Evolutionary conservation across 2,888 invertebrate species (phyloP), one percentile per base, ranked within the genome.

Genomic region (Eudemis profundana): DNA sequence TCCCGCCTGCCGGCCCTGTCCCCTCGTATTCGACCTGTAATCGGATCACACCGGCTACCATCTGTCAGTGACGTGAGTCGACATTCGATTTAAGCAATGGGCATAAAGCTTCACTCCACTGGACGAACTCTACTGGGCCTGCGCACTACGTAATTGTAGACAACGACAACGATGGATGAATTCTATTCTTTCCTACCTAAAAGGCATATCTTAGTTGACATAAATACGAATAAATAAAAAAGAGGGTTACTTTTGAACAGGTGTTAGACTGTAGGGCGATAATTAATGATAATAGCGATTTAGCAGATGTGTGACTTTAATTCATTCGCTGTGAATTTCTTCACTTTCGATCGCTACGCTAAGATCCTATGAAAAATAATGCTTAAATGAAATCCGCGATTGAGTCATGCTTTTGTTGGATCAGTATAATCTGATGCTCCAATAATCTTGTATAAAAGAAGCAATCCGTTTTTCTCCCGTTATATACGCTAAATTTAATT

Each of bases 31-130:
- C 54, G 17, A 27, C 53, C 14, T 21, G 38, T 51, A 65, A 65
- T 65, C 36, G 46, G 64, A 64, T 36, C 51, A 40, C 62, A 46
- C 60, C 50, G 51, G 23, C 14, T 46, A 46, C 38, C 59, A 47
- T 60, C 59, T 60, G 59, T 51, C 57, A 23, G 27, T 54, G 47
- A 47, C 46, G 17, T 51, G 17, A 21, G 46, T 12, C 40, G 40
- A 5, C 40, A 3, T 54, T 17, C 27, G 33, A 46, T 36, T 47
- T 14, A 14, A 33, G 33, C 42, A 40, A n/a, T 17, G 27, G 19
- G 15, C 29, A 44, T 54, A 17, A 44, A 5, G n/a, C n/a, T 33
- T 33, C 2, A 4, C 5, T 23, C 23, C 3, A 5, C 23, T 3
- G 23, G 3, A 4, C 5, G 23, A 23, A 5, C 5, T 23, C 5